A percentile compares a stretch with the other conserved stretches of the same genome.
phyloP scores from a whole-genome alignment of 2,113 vertebrate genomes.

The Aspiorhynchus laticeps region DNA sequence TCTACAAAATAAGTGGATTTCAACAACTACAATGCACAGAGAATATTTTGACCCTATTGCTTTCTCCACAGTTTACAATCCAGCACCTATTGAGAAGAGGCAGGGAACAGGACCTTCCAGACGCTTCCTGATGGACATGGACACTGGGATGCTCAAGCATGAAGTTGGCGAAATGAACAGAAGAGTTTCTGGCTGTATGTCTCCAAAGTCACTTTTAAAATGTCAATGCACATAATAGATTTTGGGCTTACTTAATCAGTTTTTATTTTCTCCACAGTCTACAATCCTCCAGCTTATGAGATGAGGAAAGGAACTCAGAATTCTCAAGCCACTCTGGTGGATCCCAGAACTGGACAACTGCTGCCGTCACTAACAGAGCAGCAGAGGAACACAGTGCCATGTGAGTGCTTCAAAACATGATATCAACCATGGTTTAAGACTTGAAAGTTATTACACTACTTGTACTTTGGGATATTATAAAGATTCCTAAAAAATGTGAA shows the following conservation, averaged over 20 bases:
- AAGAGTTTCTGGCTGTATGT: constrained; percentile 23
- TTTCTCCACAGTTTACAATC: not conserved
- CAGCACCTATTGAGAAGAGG: not conserved
- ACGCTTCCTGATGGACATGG: not conserved
- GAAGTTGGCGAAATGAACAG: constrained; percentile 39
- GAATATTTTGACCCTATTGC: too few species aligned
- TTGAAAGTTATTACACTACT: not conserved
- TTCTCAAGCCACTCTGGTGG: constrained; percentile 48
- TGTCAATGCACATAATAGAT: not conserved
- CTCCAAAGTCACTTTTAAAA: not conserved
- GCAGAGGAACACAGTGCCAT: constrained; percentile 39
- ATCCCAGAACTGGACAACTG: constrained; percentile 39
- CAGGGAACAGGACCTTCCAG: constrained; percentile 25
- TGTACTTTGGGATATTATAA: not conserved
- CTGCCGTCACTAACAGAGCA: constrained; percentile 40
- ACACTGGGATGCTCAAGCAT: not conserved
- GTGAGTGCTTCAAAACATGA: constrained; percentile 1
- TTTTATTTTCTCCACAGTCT: constrained; percentile 43
- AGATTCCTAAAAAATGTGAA: not conserved
- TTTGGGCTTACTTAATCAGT: not conserved
- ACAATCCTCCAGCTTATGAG: constrained; percentile 42
- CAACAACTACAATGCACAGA: too few species aligned
- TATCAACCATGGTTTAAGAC: not conserved
- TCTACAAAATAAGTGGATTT: not conserved
- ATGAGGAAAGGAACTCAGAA: constrained; percentile 67